These are phyloP conservation scores for Cephus nigrinus DNA, from an alignment of 2,888 invertebrate species.

Conservation along the genomic window DNA sequence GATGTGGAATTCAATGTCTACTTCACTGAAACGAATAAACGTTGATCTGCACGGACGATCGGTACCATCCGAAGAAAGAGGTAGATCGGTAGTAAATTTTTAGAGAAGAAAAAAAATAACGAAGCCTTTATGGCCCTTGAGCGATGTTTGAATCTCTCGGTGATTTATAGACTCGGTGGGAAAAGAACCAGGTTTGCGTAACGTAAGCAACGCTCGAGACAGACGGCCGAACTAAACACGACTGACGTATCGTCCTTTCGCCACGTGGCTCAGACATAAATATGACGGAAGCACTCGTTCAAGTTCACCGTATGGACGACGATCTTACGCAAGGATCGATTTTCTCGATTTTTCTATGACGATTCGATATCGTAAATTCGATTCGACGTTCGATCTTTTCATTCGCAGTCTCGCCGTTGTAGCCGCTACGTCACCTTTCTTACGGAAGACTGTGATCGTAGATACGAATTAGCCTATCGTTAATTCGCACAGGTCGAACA, in stretches of 20 bases:
- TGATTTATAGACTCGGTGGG: background rate
- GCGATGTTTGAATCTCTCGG: background rate
- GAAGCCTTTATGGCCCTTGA: background rate
- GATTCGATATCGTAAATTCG: background rate
- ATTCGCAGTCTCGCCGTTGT: background rate
- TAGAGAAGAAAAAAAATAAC: background rate
- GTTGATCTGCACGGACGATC: background rate
- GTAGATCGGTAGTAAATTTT: background rate
- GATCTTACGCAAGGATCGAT: background rate
- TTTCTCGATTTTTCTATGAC: background rate
- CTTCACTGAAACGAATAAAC: background rate
- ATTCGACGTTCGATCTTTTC: background rate
- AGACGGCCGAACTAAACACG: background rate
- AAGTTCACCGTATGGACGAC: background rate
- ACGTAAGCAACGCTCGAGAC: background rate
- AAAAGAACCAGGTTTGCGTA: background rate
- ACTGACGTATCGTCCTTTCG: background rate
- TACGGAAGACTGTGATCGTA: background rate
- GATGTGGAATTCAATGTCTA: background rate
- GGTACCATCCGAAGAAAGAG: background rate
- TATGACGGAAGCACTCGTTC: background rate
- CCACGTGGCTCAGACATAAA: background rate
- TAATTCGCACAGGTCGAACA: too few species aligned
- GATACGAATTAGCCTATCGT: too few species aligned
- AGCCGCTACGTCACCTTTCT: too few species aligned